These are phyloP conservation scores for Zaprionus vittiger DNA, from an alignment of 1,140 invertebrate genomes.

Conservation along the genomic window DNA sequence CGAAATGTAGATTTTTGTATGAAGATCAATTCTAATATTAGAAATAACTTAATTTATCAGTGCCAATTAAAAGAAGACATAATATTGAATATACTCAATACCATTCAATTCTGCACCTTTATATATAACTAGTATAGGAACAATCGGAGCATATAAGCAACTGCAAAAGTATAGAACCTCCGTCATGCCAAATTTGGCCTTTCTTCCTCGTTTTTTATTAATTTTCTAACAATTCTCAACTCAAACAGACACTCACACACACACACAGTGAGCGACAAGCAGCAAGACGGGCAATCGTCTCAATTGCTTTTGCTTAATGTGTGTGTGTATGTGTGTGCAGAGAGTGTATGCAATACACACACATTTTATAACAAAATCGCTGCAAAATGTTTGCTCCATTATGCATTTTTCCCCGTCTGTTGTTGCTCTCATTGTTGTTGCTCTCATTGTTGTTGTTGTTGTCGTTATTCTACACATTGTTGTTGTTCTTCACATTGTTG, in stretches of 20 bases:
- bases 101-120: no score
- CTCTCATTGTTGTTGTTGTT: constrained; percentile 25
- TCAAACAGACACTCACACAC: neutral
- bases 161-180: no score
- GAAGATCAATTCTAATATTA: fast-evolving
- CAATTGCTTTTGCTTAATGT: constrained; percentile 48
- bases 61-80: no score
- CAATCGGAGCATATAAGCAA: no score
- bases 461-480: constrained; percentile 10
- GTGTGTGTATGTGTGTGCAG: no score
- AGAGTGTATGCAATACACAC: constrained; percentile 28
- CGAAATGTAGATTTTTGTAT: no score
- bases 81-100: no score
- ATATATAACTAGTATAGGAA: no score
- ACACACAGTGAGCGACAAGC: constrained; percentile 23
- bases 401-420: constrained; percentile 29
- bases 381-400: constrained; percentile 72
- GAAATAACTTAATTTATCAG: no score
- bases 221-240: constrained; percentile 22
- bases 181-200: no score
- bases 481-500: neutral
- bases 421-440: constrained; percentile 12
- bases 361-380: constrained; percentile 60
- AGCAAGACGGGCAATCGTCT: constrained; percentile 43
- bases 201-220: constrained; percentile 12